phyloP scores from a whole-genome alignment of 2,113 vertebrate genomes.

The Pomatostomus ruficeps region DNA sequence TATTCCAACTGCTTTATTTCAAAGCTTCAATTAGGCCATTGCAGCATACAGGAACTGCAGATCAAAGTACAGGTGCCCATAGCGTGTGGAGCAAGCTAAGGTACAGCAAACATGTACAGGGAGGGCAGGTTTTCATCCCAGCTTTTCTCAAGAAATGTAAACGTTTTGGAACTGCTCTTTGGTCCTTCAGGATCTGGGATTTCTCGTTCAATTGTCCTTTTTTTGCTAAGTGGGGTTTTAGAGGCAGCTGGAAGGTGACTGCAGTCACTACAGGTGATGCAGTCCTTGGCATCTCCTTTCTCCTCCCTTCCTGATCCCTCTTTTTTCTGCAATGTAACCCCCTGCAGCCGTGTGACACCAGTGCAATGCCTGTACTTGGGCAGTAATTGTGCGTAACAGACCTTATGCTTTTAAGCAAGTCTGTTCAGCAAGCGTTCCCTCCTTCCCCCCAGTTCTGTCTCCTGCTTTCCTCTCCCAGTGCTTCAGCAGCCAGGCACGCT shows the following conservation, averaged over 20 bases:
- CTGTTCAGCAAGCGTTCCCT: neutral
- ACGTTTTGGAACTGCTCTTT: neutral
- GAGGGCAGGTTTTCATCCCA: neutral
- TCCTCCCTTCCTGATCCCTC: neutral
- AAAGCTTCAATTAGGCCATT: neutral
- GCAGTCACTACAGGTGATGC: neutral
- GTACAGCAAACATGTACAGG: neutral
- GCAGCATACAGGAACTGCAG: neutral
- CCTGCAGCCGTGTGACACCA: neutral
- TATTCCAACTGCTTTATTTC: neutral
- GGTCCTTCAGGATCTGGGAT: neutral
- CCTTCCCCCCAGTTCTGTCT: neutral
- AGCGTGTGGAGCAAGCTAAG: neutral
- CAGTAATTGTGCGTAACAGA: fast-evolving
- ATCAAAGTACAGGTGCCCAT: neutral
- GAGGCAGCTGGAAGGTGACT: neutral
- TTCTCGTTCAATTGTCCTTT: neutral
- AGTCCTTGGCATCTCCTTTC: neutral
- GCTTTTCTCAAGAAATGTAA: neutral
- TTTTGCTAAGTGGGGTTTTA: neutral
- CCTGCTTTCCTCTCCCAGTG: neutral
- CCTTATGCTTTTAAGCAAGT: neutral
- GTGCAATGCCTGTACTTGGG: neutral
- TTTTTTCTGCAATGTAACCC: neutral
- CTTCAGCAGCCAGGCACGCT: neutral